Conservation (phyloP, 2,888 invertebrate genomes). For the Leptopterna dolabrata region DNA sequence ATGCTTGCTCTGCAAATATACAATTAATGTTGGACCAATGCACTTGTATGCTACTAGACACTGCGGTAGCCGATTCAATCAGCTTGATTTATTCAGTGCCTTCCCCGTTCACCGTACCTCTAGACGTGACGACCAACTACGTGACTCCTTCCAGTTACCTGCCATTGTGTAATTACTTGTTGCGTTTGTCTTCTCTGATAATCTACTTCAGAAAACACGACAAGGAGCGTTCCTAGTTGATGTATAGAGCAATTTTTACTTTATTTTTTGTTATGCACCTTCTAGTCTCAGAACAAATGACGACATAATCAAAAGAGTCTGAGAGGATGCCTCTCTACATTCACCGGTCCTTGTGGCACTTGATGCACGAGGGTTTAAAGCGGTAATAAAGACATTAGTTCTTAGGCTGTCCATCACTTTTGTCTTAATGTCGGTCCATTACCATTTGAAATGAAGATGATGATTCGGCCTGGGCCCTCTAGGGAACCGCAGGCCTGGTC, state of each 20-base stretch:
- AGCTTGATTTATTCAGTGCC: no score
- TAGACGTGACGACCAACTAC: no score
- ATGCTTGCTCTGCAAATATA: no score
- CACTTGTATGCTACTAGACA: no score
- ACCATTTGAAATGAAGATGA: slow-evolving; percentile 40
- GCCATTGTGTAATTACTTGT: no score
- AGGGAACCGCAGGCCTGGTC: not conserved
- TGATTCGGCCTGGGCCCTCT: not conserved
- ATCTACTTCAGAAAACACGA: not conserved
- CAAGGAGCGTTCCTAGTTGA: not conserved
- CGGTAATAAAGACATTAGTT: slow-evolving; percentile 52
- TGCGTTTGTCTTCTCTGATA: no score
- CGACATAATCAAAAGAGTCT: not conserved
- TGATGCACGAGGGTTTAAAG: slow-evolving; percentile 43
- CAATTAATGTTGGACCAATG: no score
- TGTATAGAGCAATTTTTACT: not conserved
- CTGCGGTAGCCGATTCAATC: no score
- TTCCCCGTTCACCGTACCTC: no score
- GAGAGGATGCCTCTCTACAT: not conserved
- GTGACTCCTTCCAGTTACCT: no score
- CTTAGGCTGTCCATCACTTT: slow-evolving; percentile 43
- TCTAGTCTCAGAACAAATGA: slow-evolving; percentile 14
- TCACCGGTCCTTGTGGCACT: not conserved
- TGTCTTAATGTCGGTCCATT: slow-evolving; percentile 26
- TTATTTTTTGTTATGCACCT: not conserved